Conservation (phyloP, 2,797 vertebrate genomes). For the Spinus pinus region DNA sequence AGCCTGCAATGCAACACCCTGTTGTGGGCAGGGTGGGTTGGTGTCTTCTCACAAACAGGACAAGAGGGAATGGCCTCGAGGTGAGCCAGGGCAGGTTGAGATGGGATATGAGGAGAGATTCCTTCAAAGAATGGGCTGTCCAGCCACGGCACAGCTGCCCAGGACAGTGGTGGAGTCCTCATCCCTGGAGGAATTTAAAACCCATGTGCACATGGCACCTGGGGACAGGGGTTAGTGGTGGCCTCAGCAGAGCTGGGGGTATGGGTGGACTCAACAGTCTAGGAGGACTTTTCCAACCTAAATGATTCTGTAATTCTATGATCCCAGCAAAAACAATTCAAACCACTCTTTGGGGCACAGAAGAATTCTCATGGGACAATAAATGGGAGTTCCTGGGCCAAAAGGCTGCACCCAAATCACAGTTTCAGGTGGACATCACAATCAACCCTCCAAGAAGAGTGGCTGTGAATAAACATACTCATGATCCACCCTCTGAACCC, state of each 20-base stretch:
- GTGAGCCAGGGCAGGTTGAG: neutral
- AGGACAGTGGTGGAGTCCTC: neutral
- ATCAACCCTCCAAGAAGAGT: neutral
- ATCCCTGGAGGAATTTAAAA: neutral
- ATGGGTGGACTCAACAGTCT: fast-evolving
- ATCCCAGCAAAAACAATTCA: neutral
- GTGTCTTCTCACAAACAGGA: neutral
- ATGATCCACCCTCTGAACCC: neutral
- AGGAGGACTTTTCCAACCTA: neutral
- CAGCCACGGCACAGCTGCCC: neutral
- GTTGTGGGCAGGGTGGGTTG: neutral
- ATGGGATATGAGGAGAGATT: neutral
- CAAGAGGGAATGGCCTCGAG: fast-evolving
- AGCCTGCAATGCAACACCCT: too few relatives aligned
- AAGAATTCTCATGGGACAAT: neutral
- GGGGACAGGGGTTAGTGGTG: neutral
- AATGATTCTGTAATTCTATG: neutral
- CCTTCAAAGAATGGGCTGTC: neutral
- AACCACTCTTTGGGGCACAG: neutral
- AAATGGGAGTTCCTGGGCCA: neutral
- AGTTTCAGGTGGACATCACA: neutral
- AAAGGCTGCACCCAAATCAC: neutral
- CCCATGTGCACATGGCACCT: neutral
- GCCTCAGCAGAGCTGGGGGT: neutral
- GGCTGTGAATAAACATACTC: neutral